Evolutionary conservation across 2,113 vertebrate genomes (phyloP).

Genomic region (Nibea albiflora): DNA sequence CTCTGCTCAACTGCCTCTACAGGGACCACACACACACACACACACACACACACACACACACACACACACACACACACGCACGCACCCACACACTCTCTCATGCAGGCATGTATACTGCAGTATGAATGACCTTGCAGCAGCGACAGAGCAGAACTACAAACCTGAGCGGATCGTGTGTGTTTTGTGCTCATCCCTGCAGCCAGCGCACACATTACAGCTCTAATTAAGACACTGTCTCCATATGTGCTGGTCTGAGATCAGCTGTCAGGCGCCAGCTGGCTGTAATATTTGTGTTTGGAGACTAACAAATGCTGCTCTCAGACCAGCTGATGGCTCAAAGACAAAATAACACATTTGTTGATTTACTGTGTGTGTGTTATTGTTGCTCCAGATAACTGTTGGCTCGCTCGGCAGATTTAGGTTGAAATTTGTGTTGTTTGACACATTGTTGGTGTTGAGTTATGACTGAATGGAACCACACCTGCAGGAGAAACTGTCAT

Average conservation of each 20-base stretch:
- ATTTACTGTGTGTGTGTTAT: background rate
- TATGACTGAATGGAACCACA: background rate
- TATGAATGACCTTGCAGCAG: conserved; percentile 57
- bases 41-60: conserved; percentile 31
- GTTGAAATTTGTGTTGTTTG: background rate
- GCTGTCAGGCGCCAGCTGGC: conserved; percentile 42
- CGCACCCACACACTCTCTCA: conserved; percentile 30
- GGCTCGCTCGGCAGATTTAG: background rate
- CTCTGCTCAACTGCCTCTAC: conserved; percentile 53
- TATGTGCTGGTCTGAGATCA: conserved; percentile 50
- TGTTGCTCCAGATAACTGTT: background rate
- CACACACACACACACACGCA: conserved; percentile 9
- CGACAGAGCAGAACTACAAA: conserved; percentile 20
- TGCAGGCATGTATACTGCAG: conserved; percentile 34
- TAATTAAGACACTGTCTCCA: conserved; percentile 42
- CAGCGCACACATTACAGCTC: conserved; percentile 13
- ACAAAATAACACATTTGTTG: background rate
- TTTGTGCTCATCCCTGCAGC: conserved; percentile 14
- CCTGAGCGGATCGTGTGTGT: conserved; percentile 18
- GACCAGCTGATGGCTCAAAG: conserved; percentile 13
- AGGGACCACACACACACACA: conserved; percentile 10
- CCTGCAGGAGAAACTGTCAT: background rate
- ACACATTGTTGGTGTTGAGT: background rate
- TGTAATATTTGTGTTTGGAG: background rate
- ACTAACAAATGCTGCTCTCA: conserved; percentile 3